Conservation (phyloP, 1,140 invertebrate genomes). For the Chionoecetes opilio region DNA sequence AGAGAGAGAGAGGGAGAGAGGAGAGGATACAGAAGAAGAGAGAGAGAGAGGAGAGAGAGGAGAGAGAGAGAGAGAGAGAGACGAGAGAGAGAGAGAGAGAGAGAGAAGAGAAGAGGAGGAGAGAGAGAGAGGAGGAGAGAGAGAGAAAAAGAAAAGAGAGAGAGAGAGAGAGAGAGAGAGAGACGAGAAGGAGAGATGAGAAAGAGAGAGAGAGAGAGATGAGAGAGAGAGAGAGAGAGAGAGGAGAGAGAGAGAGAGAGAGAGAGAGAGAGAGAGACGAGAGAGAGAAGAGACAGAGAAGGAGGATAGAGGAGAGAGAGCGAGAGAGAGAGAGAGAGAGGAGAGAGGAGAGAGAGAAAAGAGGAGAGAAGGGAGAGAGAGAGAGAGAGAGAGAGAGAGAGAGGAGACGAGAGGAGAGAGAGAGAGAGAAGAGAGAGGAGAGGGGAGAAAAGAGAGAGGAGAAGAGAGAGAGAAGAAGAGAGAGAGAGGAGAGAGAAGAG, state of each 20-base stretch:
- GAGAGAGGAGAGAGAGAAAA: neutral
- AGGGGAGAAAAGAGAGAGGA: neutral
- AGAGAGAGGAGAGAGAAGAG: neutral
- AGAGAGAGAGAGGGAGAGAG: too few species aligned
- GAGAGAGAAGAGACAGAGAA: too few species aligned
- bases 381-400: neutral
- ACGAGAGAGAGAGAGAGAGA: too few species aligned
- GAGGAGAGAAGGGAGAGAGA: neutral
- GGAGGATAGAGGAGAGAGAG: too few species aligned
- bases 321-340: too few species aligned
- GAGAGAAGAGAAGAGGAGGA: neutral
- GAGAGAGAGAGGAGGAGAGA: neutral
- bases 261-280: too few species aligned
- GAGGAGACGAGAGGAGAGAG: neutral
- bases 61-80: neutral
- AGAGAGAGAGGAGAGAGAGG: neutral
- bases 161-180: slow-evolving; percentile 36
- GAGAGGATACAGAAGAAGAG: too few species aligned
- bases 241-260: neutral
- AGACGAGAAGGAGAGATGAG: too few species aligned
- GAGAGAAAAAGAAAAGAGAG: neutral
- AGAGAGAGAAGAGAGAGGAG: neutral
- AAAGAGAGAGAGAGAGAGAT: too few species aligned
- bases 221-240: too few species aligned
- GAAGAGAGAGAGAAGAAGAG: neutral